Evolutionary conservation across 2,888 invertebrate genomes (phyloP).

Genomic region (Tromatobia lineatoria): DNA sequence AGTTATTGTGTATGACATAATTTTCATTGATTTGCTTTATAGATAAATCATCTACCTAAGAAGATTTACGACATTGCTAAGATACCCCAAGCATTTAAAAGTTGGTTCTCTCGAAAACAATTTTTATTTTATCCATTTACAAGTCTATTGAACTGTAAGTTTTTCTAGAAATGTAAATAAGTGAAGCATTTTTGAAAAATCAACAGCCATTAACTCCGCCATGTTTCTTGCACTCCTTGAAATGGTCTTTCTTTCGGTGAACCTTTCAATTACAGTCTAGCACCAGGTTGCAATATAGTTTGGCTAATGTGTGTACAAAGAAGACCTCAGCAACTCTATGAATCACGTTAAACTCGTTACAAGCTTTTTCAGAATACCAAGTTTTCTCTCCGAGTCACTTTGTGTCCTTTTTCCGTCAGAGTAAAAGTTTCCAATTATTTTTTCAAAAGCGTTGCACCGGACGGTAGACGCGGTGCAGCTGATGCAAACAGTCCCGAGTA

Average conservation of each 20-base stretch:
- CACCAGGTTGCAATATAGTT: neutral
- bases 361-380: neutral
- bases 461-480: slow-evolving; percentile 53
- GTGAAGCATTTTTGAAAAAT: no score
- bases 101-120: no score
- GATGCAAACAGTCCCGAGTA: slow-evolving; percentile 54
- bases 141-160: no score
- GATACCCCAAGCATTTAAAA: no score
- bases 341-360: neutral
- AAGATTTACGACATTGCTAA: no score
- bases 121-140: no score
- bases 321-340: neutral
- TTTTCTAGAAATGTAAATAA: no score
- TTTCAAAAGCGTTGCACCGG: slow-evolving; percentile 39
- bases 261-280: neutral
- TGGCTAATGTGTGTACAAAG: neutral
- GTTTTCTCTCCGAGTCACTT: slow-evolving; percentile 1
- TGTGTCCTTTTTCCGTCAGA: slow-evolving; percentile 1
- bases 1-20: no score
- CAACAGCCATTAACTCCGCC: no score
- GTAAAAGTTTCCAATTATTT: slow-evolving; percentile 54
- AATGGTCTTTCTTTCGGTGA: neutral
- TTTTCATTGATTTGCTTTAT: no score
- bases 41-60: no score
- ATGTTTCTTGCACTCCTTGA: no score